Base-by-base conservation (phyloP, 1,140 invertebrate species). In the Venturia canescens region DNA sequence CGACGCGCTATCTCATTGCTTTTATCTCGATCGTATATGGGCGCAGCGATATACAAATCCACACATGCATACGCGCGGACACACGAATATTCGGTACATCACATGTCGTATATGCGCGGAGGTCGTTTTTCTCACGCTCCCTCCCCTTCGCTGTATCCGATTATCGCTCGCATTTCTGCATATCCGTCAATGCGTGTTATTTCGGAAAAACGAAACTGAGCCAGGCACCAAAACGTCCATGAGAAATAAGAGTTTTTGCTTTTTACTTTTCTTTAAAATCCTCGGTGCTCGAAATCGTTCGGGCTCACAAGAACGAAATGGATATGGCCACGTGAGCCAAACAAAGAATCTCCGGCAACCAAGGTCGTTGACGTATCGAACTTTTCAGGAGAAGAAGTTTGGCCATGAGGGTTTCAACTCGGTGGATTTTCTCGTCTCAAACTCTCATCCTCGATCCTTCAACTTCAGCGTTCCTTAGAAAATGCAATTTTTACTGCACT, bases 21-120 rank as follows among this genome's bases (percentile, higher is more conserved):
- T 87, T 87, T 86, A 86, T 87, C 84, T 76, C 82, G 82, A 87
- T 86, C 79, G 82, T 79, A 81, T 69, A 79, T 78, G 48, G n/a
- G n/a, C 79, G 57, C 74, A 77, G 71, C 53, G 21, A 74, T 11
- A 57, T 7, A 74, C 26, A 29, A 23, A 74, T 74, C n/a, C n/a
- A 18, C 27, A 21, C 48, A 50, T 27, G 53, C 31, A 79, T 23
- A 38, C 48, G 16, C 26, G n/a, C 50, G 31, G 11, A 13, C 60
- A 66, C 60, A 66, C 3, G n/a, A 3, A 27, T 48, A 44, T 76
- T n/a, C 26, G 15, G 38, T 18, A 63, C 21, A 63, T 66, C 26
- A 29, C 60, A 23, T 29, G 21, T 57, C 53, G 38, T 44, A 44
- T 9, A 44, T 44, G n/a, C n/a, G n/a, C n/a, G 7, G 38, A 44